Conservation (phyloP, 2,888 invertebrate species). For the Pandemis corylana region DNA sequence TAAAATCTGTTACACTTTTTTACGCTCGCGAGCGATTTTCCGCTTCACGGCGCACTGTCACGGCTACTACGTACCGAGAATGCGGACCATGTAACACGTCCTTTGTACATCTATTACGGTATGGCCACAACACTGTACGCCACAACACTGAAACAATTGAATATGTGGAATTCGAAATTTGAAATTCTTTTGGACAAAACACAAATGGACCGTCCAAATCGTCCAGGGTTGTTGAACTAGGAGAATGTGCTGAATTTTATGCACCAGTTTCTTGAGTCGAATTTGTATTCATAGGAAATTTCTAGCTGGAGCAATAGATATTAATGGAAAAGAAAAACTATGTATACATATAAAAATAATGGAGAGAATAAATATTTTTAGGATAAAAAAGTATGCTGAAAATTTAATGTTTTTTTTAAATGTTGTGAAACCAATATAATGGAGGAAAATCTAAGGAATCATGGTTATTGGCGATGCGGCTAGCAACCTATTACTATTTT, state of each 20-base stretch:
- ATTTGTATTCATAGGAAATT: conserved; percentile 46
- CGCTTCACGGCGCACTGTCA: conserved; percentile 39
- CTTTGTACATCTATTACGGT: conserved; percentile 50
- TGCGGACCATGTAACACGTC: conserved; percentile 37
- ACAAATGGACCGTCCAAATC: conserved; percentile 65
- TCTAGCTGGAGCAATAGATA: neutral
- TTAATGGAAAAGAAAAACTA: neutral
- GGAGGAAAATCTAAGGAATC: too few relatives aligned
- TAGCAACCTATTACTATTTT: too few relatives aligned
- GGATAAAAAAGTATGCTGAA: too few relatives aligned
- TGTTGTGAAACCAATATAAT: too few relatives aligned
- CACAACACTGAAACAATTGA: conserved; percentile 44
- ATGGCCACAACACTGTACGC: conserved; percentile 50
- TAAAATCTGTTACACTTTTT: conserved; percentile 42
- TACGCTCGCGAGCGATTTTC: conserved; percentile 29
- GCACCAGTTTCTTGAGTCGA: conserved; percentile 70
- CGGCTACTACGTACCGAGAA: conserved; percentile 43
- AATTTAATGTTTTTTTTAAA: too few relatives aligned
- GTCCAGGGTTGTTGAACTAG: conserved; percentile 66
- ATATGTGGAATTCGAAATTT: conserved; percentile 61
- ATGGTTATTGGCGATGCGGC: too few relatives aligned
- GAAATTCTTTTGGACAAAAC: conserved; percentile 60
- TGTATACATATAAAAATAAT: too few relatives aligned
- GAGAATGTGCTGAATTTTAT: conserved; percentile 65
- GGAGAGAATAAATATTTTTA: too few relatives aligned